A percentile compares a stretch with the other conserved stretches of the same genome.
phyloP scores from a whole-genome alignment of 2,113 vertebrate genomes.

The Brachypodius melanocephalos region DNA sequence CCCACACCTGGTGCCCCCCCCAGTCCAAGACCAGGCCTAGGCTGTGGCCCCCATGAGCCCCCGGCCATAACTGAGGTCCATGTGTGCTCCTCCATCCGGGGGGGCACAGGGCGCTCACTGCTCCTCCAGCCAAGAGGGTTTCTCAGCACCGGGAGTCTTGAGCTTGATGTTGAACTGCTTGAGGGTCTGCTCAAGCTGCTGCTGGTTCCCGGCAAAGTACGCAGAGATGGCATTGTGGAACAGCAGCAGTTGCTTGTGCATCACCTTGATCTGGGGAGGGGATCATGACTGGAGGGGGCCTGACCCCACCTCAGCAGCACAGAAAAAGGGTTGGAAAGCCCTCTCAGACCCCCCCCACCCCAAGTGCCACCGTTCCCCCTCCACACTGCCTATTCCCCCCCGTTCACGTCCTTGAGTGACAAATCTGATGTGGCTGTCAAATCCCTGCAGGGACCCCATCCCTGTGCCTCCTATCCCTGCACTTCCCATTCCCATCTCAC shows the following conservation, averaged over 20 bases:
- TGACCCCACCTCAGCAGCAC: background rate
- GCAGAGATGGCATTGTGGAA: conserved; percentile 97
- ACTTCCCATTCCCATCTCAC: background rate
- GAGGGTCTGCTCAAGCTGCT: conserved; percentile 94
- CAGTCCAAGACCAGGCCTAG: background rate
- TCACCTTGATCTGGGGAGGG: conserved; percentile 88
- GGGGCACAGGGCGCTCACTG: conserved; percentile 71
- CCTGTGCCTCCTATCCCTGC: background rate
- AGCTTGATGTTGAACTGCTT: conserved; percentile 96
- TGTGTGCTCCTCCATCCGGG: background rate
- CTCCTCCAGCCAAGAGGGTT: conserved; percentile 99
- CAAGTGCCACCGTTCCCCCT: accelerated
- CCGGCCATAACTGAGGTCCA: background rate
- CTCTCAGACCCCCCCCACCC: background rate
- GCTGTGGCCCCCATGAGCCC: background rate
- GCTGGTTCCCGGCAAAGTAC: conserved; percentile 97
- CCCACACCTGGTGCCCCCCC: background rate
- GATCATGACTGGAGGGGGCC: background rate
- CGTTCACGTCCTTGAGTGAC: background rate
- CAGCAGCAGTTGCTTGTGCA: conserved; percentile 97
- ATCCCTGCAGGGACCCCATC: background rate
- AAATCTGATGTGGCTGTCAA: background rate
- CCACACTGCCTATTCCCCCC: background rate
- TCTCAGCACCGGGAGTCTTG: conserved; percentile 87
- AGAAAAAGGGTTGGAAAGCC: background rate